Evolutionary conservation across 2,797 vertebrate species (phyloP).

Genomic region (Halcyon badia): DNA sequence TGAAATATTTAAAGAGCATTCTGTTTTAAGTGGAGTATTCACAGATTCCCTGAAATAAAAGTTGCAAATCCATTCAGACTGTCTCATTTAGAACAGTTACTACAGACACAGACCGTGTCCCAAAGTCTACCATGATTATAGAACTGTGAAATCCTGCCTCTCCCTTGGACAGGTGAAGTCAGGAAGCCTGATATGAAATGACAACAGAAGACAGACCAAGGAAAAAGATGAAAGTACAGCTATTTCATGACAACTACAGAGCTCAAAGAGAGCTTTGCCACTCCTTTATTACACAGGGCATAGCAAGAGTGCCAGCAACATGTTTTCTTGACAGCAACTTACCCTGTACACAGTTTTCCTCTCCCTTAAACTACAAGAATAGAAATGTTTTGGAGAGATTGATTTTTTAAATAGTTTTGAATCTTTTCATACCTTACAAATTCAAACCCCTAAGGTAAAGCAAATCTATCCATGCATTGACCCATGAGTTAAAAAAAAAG

Average conservation of each 20-base stretch:
- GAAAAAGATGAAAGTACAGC: neutral
- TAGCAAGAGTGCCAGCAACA: neutral
- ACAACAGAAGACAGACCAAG: neutral
- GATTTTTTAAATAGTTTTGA: neutral
- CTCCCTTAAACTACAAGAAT: neutral
- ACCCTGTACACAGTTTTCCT: neutral
- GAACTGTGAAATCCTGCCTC: neutral
- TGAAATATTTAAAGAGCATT: conserved; percentile 10
- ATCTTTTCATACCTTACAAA: neutral
- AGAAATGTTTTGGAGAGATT: neutral
- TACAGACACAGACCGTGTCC: neutral
- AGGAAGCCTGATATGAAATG: neutral
- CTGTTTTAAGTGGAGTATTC: neutral
- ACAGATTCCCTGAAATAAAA: neutral
- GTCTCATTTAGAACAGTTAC: neutral
- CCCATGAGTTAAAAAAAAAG: neutral
- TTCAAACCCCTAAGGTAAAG: neutral
- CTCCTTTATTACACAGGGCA: neutral
- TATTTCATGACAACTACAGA: neutral
- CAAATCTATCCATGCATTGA: neutral
- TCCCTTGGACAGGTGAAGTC: neutral
- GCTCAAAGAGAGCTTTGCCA: neutral
- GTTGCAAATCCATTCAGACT: neutral
- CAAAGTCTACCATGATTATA: neutral
- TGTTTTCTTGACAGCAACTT: neutral